These are phyloP conservation scores for Rotaria macrura DNA, from an alignment of 2,888 invertebrate genomes.

Conservation along the genomic window DNA sequence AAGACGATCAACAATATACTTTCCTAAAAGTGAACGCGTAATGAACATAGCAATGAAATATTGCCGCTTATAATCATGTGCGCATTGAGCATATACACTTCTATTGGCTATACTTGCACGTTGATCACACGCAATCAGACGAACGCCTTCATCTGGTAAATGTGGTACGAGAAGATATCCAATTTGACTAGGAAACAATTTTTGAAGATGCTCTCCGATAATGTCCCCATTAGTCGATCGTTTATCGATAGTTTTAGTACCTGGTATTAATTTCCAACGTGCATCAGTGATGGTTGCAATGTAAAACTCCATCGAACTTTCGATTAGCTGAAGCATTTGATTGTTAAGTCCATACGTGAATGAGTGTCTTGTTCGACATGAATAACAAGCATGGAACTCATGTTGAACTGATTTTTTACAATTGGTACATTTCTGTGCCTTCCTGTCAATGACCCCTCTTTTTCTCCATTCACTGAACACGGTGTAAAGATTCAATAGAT, in stretches of 20 bases:
- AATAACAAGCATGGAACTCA: too few relatives aligned
- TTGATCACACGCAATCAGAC: not conserved
- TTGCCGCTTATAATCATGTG: not conserved
- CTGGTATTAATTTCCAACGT: not conserved
- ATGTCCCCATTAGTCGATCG: not conserved
- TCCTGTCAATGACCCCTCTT: not conserved
- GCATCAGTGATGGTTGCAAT: not conserved
- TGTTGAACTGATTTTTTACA: too few relatives aligned
- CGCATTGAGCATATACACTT: not conserved
- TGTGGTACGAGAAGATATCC: not conserved
- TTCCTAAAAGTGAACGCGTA: not conserved
- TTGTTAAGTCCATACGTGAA: not conserved
- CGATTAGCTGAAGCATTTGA: not conserved
- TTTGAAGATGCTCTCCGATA: not conserved
- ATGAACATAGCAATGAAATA: slow-evolving; percentile 13
- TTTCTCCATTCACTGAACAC: not conserved
- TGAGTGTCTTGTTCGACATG: not conserved
- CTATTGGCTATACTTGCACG: slow-evolving; percentile 7
- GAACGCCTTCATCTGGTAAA: not conserved
- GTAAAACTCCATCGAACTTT: not conserved
- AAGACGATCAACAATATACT: not conserved
- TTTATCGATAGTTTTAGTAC: not conserved
- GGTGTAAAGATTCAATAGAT: not conserved
- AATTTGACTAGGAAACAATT: not conserved
- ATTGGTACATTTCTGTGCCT: too few relatives aligned